Base-by-base conservation (phyloP, 2,113 vertebrate species). In the Ptilorrhoa leucosticta region DNA sequence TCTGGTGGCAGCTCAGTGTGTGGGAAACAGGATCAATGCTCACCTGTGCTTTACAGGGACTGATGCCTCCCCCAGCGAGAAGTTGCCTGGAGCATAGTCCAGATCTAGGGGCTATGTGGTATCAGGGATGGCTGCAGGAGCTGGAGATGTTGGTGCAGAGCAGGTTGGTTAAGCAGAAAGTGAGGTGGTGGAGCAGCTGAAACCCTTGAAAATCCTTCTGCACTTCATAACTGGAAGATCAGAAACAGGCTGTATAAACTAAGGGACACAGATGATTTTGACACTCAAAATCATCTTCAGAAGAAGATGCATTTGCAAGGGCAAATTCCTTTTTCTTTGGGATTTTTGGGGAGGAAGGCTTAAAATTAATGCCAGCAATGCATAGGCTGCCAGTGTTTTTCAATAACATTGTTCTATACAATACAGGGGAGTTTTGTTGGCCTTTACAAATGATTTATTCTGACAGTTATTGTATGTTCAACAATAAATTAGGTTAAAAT, bases 401-500 rank as follows among this genome's bases (percentile, higher is more conserved):
- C 72, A 78, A 65, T 31, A 89, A 42, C 64, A 47, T 89, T 90
- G 72, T 90, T 92, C 83, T 94, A 23, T 40, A 63, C 77, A 60
- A 70, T 90, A 90, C 64, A 89, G n/a, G 57, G 56, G 60, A 92
- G 60, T 90, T 96, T 75, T 94, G 90, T 86, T 94, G 90, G 86
- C 93, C 76, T 92, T 90, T 96, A 56, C 60, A 65, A 76, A 50
- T 93, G 11, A 89, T 87, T 90, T 96, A 92, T 94, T 91, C 90
- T 50, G 40, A 83, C 77, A 89, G 91, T 89, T 96, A 91, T 79
- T 94, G 54, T 95, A 94, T 82, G 85, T 87, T 95, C 94, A 95
- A 83, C 76, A 88, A 91, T 92, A 90, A 95, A 87, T 96, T 88
- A 95, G 82, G 87, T 85, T 96, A 95, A 90, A 95, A 96, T 93